Conservation (phyloP, 2,113 vertebrate species). For the Festucalex cinctus region DNA sequence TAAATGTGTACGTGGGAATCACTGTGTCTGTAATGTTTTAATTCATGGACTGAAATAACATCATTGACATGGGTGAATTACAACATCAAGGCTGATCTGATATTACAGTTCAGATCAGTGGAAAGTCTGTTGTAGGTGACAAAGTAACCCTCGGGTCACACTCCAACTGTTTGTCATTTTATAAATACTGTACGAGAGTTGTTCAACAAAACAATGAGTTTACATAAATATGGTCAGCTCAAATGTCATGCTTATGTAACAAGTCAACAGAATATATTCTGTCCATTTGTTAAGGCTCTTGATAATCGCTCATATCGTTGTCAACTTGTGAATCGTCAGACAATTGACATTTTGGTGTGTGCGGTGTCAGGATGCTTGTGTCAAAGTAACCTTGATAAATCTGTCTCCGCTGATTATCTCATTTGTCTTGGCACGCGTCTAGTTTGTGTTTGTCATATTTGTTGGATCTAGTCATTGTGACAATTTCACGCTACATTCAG, state of each 20-base stretch:
- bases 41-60: no score
- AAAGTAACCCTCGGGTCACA: background rate
- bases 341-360: conserved; percentile 7
- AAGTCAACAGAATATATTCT: background rate
- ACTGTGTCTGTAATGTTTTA: no score
- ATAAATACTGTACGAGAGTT: background rate
- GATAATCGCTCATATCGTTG: conserved; percentile 17
- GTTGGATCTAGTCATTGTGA: conserved; percentile 13
- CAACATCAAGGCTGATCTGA: no score
- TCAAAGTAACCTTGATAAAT: conserved; percentile 21
- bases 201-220: background rate
- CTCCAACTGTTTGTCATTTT: background rate
- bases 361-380: background rate
- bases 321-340: conserved; percentile 12
- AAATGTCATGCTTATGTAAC: background rate
- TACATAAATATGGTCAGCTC: background rate
- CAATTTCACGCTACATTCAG: background rate
- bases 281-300: background rate
- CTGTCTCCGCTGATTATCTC: background rate
- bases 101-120: no score
- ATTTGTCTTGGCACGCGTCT: background rate
- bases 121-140: no score
- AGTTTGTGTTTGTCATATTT: background rate
- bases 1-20: no score
- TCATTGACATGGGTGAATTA: no score